phyloP scores from a whole-genome alignment of 2,113 vertebrate species.

The Lophura nycthemera region DNA sequence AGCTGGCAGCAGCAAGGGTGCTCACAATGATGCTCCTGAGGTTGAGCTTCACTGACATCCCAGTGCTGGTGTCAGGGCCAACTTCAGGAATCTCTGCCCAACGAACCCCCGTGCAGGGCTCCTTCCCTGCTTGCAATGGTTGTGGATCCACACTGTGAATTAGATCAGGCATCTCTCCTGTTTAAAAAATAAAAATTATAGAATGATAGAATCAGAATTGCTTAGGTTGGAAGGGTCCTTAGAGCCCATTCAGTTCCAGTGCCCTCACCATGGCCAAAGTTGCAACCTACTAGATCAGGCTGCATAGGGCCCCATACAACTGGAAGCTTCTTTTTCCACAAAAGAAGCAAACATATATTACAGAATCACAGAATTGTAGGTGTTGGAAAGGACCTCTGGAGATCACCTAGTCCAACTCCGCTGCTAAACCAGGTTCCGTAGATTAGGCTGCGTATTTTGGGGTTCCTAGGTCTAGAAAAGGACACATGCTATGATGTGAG shows the following conservation, averaged over 20 bases:
- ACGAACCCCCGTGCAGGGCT: background rate
- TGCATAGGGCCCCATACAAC: too few relatives aligned
- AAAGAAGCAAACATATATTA: background rate
- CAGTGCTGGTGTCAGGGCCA: background rate
- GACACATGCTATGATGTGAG: background rate
- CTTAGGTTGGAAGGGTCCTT: background rate
- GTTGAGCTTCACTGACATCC: background rate
- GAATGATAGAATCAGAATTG: background rate
- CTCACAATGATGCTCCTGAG: background rate
- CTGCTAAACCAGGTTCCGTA: too few relatives aligned
- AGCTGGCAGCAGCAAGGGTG: background rate
- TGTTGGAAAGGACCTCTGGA: background rate
- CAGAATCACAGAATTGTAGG: background rate
- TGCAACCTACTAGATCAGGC: too few relatives aligned
- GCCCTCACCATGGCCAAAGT: too few relatives aligned
- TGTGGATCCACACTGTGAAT: rapidly evolving
- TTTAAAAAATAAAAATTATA: background rate
- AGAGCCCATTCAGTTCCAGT: background rate
- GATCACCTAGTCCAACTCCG: too few relatives aligned
- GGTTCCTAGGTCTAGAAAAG: background rate
- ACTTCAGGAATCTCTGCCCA: background rate
- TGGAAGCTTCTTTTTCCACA: too few relatives aligned
- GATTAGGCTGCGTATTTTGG: background rate
- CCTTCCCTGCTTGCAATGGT: background rate
- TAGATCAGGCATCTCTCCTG: background rate